These are phyloP conservation scores for Gnathonemus echidnorhynchus DNA, from an alignment of 2,113 vertebrate genomes.

Conservation along the genomic window DNA sequence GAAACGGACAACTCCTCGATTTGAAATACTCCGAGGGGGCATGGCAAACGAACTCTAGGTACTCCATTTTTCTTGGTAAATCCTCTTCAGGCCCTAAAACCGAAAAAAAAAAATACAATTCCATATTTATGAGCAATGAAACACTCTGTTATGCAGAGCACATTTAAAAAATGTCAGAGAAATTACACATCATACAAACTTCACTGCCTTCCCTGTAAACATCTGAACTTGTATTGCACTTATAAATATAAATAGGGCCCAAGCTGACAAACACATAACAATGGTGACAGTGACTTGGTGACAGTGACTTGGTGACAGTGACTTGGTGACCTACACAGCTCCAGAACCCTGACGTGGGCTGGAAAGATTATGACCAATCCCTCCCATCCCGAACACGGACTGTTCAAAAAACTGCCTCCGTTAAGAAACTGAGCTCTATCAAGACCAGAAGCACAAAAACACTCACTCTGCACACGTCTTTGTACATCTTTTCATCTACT, in stretches of 20 bases:
- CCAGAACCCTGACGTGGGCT: no score
- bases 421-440: no score
- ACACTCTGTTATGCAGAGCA: background rate
- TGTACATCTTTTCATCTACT: no score
- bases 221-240: background rate
- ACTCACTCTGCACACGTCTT: no score
- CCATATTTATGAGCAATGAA: background rate
- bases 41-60: constrained; percentile 94
- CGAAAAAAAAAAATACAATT: background rate
- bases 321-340: background rate
- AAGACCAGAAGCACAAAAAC: no score
- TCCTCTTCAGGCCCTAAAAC: constrained; percentile 90
- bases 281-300: background rate
- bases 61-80: constrained; percentile 95
- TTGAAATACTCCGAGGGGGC: constrained; percentile 98
- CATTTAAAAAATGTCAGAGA: background rate
- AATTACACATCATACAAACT: background rate
- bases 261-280: background rate
- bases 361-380: no score
- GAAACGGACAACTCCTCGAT: constrained; percentile 87
- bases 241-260: background rate
- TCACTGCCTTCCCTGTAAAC: background rate
- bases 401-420: no score
- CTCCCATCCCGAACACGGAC: no score
- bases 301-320: background rate